phyloP scores from a whole-genome alignment of 2,888 invertebrate species.

The Erebia aethiops region DNA sequence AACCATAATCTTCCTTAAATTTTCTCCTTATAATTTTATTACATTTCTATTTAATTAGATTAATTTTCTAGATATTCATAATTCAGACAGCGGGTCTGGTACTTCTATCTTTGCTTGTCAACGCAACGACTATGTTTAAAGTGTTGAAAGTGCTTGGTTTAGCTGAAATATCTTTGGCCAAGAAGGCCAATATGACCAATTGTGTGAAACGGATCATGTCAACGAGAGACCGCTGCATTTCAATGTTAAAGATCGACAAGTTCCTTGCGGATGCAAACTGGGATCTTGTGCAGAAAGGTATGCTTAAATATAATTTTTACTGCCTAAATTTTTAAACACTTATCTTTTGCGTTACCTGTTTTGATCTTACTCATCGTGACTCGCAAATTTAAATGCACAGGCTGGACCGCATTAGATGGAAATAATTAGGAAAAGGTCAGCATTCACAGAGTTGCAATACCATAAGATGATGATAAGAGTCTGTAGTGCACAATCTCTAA shows the following conservation, averaged over 20 bases:
- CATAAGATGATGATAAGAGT: no score
- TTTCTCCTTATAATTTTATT: not conserved
- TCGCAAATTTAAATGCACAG: no score
- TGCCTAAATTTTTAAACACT: no score
- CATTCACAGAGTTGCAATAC: no score
- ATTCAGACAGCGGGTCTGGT: conserved; percentile 83
- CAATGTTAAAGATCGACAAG: conserved; percentile 84
- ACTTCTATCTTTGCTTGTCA: conserved; percentile 80
- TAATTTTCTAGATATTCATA: conserved; percentile 66
- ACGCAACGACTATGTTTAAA: conserved; percentile 80
- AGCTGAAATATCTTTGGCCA: conserved; percentile 76
- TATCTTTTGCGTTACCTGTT: no score
- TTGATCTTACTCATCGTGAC: no score
- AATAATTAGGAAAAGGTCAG: no score
- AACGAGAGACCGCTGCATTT: conserved; percentile 76
- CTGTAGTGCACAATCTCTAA: no score
- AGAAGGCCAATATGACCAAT: conserved; percentile 82
- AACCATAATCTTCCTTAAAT: not conserved
- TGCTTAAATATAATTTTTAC: conserved; percentile 1
- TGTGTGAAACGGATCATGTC: conserved; percentile 76
- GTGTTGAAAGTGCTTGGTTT: conserved; percentile 79
- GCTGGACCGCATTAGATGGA: no score
- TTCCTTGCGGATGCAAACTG: conserved; percentile 86
- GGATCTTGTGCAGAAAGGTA: conserved; percentile 78
- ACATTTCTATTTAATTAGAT: not conserved